A percentile compares a stretch with the other conserved stretches of the same genome.
Conservation (phyloP, 2,888 invertebrate species). For the Chrysolina americana region DNA sequence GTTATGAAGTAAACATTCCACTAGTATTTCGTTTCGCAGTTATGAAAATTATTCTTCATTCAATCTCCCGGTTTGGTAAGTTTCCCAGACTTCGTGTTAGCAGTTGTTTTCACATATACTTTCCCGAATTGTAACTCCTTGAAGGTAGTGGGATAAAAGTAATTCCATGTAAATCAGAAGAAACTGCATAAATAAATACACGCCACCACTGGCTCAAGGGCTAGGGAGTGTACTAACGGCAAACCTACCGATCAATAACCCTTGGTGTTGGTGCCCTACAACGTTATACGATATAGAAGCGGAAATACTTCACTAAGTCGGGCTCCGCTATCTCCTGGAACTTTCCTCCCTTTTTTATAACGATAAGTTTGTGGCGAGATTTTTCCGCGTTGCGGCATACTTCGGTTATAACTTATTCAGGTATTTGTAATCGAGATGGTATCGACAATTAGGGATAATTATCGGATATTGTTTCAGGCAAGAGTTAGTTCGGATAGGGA, state of each 20-base stretch:
- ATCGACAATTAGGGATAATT: background rate
- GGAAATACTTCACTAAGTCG: slow-evolving; percentile 13
- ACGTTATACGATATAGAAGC: slow-evolving; percentile 25
- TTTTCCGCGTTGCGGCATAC: background rate
- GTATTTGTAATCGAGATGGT: background rate
- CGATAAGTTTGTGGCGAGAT: background rate
- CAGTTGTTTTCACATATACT: too few relatives aligned
- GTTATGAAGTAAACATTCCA: too few relatives aligned
- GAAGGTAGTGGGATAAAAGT: too few relatives aligned
- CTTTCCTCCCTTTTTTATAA: slow-evolving; percentile 3
- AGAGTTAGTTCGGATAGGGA: background rate
- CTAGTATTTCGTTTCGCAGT: too few relatives aligned
- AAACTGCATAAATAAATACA: background rate
- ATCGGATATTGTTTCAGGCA: background rate
- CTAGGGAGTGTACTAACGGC: slow-evolving; percentile 51
- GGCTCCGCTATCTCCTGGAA: background rate
- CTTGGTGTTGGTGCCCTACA: slow-evolving; percentile 52
- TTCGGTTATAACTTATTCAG: slow-evolving; percentile 6
- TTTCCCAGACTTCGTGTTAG: too few relatives aligned
- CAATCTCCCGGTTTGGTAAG: too few relatives aligned
- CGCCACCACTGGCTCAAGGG: slow-evolving; percentile 19
- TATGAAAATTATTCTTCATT: too few relatives aligned
- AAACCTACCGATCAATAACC: slow-evolving; percentile 55
- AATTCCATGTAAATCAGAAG: too few relatives aligned
- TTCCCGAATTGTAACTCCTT: too few relatives aligned